Evolutionary conservation across 2,888 invertebrate species (phyloP), one percentile per base, ranked within the genome.

Genomic region (Andrena bucephala): DNA sequence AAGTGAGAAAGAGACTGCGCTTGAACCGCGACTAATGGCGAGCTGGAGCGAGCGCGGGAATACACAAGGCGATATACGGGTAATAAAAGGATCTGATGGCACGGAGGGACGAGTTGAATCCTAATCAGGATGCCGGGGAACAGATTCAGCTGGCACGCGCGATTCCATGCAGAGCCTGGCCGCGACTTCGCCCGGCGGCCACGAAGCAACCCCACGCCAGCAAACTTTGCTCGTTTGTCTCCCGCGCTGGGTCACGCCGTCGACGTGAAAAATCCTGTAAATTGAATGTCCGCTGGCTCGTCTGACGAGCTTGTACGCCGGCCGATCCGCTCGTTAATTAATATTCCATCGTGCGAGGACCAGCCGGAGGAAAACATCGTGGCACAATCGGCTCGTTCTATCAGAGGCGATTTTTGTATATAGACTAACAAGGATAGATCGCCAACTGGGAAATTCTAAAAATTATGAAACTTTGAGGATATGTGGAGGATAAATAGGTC

Each of bases 31-130:
- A 24, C 33, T 62, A 59, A 66, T 24, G 54, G 27, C 62, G 54
- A 48, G 65, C 65, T 33, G 67, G 52, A 67, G 77, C 60, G 60
- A 66, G 67, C 52, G 27, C 52, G 16, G n/a, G 8, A 27, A 20
- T 50, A 48, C 54, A 13, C 20, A 20, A 50, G 10, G 3, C 27
- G n/a, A 59, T 59, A 48, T 59, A 70, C 29, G 13, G 60, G 13
- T 54, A 67, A 71, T 81, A 81, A 81, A 81, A 79, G 80, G 62
- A 62, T 79, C 67, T 33, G 70, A 62, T 80, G 80, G 80, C 80
- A 79, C 52, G 16, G 42, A 33, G 20, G 57, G 42, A 7, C 69
- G 69, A 52, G 52, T 50, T 57, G 50, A 57, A 67, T 67, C 27
- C 62, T 29, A 8, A 80, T 66, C 79, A 54, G 24, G 48, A 57